phyloP scores from a whole-genome alignment of 2,888 invertebrate genomes.

The Creontiades dilutus region DNA sequence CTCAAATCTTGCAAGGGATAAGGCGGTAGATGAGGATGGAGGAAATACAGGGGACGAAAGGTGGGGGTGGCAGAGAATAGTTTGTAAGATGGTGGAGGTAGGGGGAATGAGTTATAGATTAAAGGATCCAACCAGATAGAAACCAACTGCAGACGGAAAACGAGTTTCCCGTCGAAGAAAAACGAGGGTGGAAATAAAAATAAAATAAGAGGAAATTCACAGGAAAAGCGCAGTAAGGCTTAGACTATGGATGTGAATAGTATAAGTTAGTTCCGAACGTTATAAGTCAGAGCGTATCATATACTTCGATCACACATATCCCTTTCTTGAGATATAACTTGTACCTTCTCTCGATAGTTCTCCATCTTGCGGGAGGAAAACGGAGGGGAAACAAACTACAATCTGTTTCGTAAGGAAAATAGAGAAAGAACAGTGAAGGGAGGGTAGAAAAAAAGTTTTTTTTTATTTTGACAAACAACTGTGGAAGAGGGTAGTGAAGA shows the following conservation, averaged over 20 bases:
- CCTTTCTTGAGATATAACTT: background rate
- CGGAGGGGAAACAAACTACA: background rate
- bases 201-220: background rate
- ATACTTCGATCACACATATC: conserved; percentile 27
- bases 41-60: background rate
- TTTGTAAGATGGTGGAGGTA: background rate
- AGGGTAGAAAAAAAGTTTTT: background rate
- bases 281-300: conserved; percentile 19
- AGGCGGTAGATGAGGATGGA: too few species aligned
- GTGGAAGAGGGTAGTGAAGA: background rate
- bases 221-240: conserved; percentile 6
- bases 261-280: conserved; percentile 10
- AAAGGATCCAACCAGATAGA: background rate
- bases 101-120: background rate
- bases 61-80: background rate
- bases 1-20: too few species aligned
- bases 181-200: background rate
- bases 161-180: background rate
- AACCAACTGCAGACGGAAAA: background rate
- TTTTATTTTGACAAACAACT: conserved; percentile 40
- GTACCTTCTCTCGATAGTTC: background rate
- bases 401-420: background rate
- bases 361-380: background rate
- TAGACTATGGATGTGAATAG: conserved; percentile 18
- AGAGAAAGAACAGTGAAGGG: too few species aligned